Evolutionary conservation across 2,888 invertebrate species (phyloP), one percentile per base, ranked within the genome.

Genomic region (Oscheius sp.): DNA sequence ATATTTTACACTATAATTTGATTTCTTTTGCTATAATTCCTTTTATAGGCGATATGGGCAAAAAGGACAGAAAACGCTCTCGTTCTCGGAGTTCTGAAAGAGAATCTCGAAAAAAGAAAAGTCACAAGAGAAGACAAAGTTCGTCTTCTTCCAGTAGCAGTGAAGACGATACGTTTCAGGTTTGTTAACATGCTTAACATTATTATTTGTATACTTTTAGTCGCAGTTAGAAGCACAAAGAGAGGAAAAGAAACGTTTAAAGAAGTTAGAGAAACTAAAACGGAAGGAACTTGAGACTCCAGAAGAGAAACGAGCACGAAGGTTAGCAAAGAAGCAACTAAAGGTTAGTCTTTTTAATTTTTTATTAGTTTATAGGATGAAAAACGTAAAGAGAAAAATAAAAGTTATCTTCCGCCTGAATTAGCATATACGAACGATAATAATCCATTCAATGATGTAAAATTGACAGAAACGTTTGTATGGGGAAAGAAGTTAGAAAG

Each of bases 401-500:
- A 96, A 87, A 95, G 95, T 86, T 65, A 66, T 14, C 77, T 83
- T 36, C 80, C 82, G 2, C 68, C 77, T 2, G 90, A 95, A 71
- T 87, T 88, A 71, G 78, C 94, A 85, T 98, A 97, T 86, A 96
- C 97, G 0, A 95, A 98, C 87, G 92, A 93, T 61, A 96, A 98
- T 87, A 98, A 98, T 88, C 98, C 98, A 0, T 98, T 97, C 87
- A 97, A 97, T 0, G 98, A 98, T 89, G 93, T 93, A 0, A 94
- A 94, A 82, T 90, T 98, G 41, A 90, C 95, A 4, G 92, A 95
- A 33, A 93, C 94, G 0, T 99, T 98, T 88, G 93, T 95, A 0
- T 99, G 98, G 98, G 90, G 90, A 24, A 97, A 97, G 87, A 98
- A 99, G 87, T 89, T 96, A 54, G 92, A 95, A 68, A 93, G 94